A percentile compares a stretch with the other conserved stretches of the same genome.
Conservation (phyloP, 1,140 invertebrate genomes). For the Sycobia sp. region DNA sequence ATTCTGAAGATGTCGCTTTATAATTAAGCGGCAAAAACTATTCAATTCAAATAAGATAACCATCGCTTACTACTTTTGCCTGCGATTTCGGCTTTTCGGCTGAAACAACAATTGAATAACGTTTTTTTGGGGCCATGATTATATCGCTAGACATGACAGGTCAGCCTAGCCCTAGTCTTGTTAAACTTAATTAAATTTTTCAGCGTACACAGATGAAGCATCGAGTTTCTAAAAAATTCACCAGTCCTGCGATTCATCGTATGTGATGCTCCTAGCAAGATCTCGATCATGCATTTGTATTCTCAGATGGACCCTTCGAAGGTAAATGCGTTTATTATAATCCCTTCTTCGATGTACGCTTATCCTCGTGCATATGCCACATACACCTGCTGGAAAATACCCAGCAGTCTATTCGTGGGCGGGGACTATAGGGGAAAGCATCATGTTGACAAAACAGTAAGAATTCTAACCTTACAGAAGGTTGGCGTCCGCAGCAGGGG, state of each 20-base stretch:
- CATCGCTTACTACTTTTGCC: no score
- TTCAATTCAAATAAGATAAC: no score
- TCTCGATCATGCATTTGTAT: conserved; percentile 33
- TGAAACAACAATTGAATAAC: conserved; percentile 37
- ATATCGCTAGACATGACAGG: conserved; percentile 40
- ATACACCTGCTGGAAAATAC: no score
- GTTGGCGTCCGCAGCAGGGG: conserved; percentile 37
- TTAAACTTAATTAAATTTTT: conserved; percentile 19
- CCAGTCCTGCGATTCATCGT: conserved; percentile 35
- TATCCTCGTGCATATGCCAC: no score
- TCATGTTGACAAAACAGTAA: no score
- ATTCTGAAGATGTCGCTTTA: no score
- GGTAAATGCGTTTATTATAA: conserved; percentile 37
- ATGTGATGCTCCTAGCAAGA: conserved; percentile 52
- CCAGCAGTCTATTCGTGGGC: no score
- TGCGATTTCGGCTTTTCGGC: no score
- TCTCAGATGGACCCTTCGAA: conserved; percentile 37
- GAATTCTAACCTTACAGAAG: conserved; percentile 38
- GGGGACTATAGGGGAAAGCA: no score
- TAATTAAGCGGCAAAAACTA: no score
- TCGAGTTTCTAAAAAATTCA: conserved; percentile 44
- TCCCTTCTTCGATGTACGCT: no score
- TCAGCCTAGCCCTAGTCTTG: conserved; percentile 31
- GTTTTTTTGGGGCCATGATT: conserved; percentile 31
- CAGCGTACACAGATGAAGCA: conserved; percentile 23